Percentiles rank a stretch among this genome's conserved stretches.
Evolutionary conservation across 2,888 invertebrate species (phyloP).

Genomic region (Barypeithes pellucidus): DNA sequence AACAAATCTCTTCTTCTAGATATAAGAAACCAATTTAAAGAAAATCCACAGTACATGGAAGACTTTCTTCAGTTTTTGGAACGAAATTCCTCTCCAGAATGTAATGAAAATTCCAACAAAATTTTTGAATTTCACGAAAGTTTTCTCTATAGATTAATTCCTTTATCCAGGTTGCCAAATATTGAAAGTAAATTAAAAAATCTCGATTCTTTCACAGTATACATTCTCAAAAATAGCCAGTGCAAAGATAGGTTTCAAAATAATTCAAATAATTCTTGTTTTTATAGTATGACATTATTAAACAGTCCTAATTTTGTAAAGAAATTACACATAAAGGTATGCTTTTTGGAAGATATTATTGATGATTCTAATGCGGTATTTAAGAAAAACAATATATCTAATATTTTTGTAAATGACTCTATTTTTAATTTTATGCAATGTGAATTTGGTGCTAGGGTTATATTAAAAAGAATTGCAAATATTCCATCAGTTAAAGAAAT

Average conservation of each 20-base stretch:
- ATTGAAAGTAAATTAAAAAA: conserved; percentile 51
- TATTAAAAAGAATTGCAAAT: conserved; percentile 68
- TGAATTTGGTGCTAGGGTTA: conserved; percentile 74
- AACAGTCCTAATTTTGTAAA: conserved; percentile 54
- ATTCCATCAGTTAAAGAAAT: conserved; percentile 73
- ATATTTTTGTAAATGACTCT: conserved; percentile 73
- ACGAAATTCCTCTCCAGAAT: conserved; percentile 12
- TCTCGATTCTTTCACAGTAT: conserved; percentile 68
- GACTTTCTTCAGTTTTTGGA: conserved; percentile 13
- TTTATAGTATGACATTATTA: conserved; percentile 57
- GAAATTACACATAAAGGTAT: conserved; percentile 63
- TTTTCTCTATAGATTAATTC: conserved; percentile 56
- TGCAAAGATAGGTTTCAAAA: background rate
- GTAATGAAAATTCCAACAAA: conserved; percentile 21
- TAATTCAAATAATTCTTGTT: background rate
- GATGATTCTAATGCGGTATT: conserved; percentile 33
- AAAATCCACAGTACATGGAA: conserved; percentile 20
- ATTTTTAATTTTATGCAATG: conserved; percentile 74
- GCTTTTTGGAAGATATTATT: conserved; percentile 64
- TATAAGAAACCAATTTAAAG: background rate
- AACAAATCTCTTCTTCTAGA: background rate
- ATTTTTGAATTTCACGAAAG: conserved; percentile 12
- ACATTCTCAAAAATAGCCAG: conserved; percentile 61
- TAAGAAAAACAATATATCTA: conserved; percentile 39
- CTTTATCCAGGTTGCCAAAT: conserved; percentile 53